Base-by-base conservation (phyloP, 2,113 vertebrate species). In the Tautogolabrus adspersus region DNA sequence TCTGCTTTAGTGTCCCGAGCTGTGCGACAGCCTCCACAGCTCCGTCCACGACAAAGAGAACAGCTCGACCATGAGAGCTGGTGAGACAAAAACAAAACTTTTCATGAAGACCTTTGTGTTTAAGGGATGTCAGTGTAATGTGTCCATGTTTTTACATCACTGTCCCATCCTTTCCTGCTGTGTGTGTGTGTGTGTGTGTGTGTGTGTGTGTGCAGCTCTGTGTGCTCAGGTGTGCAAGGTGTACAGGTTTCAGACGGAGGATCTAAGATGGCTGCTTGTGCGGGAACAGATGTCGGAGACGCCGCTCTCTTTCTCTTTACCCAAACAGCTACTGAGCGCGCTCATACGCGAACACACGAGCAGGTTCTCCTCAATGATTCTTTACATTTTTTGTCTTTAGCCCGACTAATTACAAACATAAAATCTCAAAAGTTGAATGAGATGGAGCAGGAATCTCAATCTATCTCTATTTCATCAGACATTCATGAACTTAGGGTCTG, bases 231-330 rank as follows among this genome's bases (percentile, higher is more conserved):
- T 89, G 68, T 89, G 68, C 44, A 89, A 89, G 63, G 38, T 91
- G 54, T 84, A 90, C 88, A 46, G 90, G 72, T 92, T 93, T 58
- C 82, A 85, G 81, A 87, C 81, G 0, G 88, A 89, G 59, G 79
- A 89, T 15, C 72, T 64, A 2, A 38, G 87, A 12, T 88, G 92
- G 89, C 83, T 93, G 84, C 83, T 92, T 81, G 89, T 93, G 11
- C 64, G 82, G 26, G 92, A 93, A 0, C 86, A 90, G 86, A 83
- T 93, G 92, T 88, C 83, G 0, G 92, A 93, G 66, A 88, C 88
- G 51, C 87, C 88, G 19, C 84, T 93, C 1, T 88, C 89, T 2
- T 90, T 91, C 82, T 84, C 76, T 1, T 11, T 93, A 10, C 92
- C 92, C 55, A 86, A 46, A 70, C 89, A 88, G 66, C 85, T 93